These are phyloP conservation scores for Trichonephila inaurata DNA, from an alignment of 1,140 invertebrate species.

Conservation along the genomic window DNA sequence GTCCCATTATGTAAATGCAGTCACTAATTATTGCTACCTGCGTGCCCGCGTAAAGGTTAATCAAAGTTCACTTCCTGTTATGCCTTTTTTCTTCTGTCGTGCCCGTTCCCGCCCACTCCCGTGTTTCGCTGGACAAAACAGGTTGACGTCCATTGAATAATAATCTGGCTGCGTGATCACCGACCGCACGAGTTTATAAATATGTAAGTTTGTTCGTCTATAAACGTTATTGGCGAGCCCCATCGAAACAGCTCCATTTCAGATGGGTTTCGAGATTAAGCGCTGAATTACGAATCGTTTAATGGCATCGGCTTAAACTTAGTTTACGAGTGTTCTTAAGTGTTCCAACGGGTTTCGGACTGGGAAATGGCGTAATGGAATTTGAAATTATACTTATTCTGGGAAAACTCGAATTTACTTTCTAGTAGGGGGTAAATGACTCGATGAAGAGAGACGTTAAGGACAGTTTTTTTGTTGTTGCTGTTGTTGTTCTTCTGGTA, in stretches of 20 bases:
- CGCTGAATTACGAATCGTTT: too few relatives aligned
- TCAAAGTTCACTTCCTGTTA: constrained; percentile 63
- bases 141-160: constrained; percentile 57
- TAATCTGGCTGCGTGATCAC: constrained; percentile 52
- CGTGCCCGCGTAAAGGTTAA: constrained; percentile 45
- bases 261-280: too few relatives aligned
- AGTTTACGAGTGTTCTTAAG: too few relatives aligned
- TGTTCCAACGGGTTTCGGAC: too few relatives aligned
- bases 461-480: too few relatives aligned
- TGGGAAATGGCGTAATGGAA: too few relatives aligned
- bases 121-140: constrained; percentile 40
- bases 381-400: too few relatives aligned
- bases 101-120: constrained; percentile 35
- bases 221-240: not conserved
- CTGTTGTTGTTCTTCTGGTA: too few relatives aligned
- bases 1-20: constrained; percentile 65
- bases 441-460: too few relatives aligned
- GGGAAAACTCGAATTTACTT: too few relatives aligned
- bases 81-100: constrained; percentile 28
- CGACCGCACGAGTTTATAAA: constrained; percentile 8
- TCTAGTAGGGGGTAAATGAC: too few relatives aligned
- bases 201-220: constrained; percentile 7
- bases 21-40: constrained; percentile 42
- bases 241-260: not conserved
- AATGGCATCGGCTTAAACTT: too few relatives aligned